Evolutionary conservation across 2,797 vertebrate species (phyloP).

Genomic region (Poeciliopsis turneri): DNA sequence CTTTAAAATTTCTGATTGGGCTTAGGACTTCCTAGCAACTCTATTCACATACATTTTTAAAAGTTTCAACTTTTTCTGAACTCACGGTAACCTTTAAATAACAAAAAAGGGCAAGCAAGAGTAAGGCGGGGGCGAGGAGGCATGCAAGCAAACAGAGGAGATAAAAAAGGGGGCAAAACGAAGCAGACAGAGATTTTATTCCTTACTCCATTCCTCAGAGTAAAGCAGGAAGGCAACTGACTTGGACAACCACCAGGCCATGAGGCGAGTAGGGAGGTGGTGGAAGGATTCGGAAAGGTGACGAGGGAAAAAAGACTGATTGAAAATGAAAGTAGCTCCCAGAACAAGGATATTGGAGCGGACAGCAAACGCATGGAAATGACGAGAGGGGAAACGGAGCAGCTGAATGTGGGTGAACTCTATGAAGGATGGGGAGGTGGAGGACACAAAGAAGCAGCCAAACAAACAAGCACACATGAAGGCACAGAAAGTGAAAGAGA

Average conservation of each 20-base stretch:
- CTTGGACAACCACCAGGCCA: constrained; percentile 31
- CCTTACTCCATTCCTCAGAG: constrained; percentile 32
- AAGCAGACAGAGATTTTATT: constrained; percentile 30
- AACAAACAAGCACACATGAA: constrained; percentile 11
- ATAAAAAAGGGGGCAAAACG: constrained; percentile 16
- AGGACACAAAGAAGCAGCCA: constrained; percentile 2
- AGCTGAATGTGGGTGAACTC: background rate
- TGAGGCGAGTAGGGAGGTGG: constrained; percentile 12
- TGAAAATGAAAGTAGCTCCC: constrained; percentile 53
- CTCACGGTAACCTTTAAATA: constrained; percentile 57
- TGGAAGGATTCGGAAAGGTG: constrained; percentile 14
- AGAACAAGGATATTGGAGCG: constrained; percentile 39
- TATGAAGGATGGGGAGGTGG: background rate
- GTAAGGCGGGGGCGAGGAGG: background rate
- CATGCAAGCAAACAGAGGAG: constrained; percentile 5
- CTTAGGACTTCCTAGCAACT: background rate
- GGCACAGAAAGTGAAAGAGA: background rate
- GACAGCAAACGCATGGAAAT: constrained; percentile 43
- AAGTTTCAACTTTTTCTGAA: constrained; percentile 55
- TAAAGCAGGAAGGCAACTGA: constrained; percentile 51
- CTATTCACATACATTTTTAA: constrained; percentile 9
- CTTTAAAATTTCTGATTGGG: too few species aligned
- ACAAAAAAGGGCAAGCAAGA: constrained; percentile 15
- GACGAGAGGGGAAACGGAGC: constrained; percentile 30
- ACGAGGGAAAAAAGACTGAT: constrained; percentile 35